Conservation (phyloP, 2,797 vertebrate species). For the Taenioides sp. region DNA sequence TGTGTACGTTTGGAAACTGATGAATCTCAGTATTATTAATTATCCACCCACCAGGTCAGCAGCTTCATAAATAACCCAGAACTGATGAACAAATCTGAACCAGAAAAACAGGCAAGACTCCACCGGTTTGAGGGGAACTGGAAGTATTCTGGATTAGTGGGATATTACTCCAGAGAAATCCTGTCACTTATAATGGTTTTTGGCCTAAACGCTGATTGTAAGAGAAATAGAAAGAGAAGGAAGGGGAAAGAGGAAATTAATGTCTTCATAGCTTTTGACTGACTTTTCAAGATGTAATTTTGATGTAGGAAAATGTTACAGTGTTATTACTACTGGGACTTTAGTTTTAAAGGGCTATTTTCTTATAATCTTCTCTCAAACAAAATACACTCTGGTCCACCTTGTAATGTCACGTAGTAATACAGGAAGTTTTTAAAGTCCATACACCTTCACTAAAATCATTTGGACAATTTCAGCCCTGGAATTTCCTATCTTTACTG, state of each 20-base stretch:
- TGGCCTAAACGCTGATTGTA: constrained; percentile 16
- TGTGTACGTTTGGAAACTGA: constrained; percentile 65
- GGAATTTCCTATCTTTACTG: too few species aligned
- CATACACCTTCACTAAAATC: too few species aligned
- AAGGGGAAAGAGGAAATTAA: constrained; percentile 17
- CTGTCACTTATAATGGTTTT: constrained; percentile 21
- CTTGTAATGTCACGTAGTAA: too few species aligned
- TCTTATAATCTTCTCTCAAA: too few species aligned
- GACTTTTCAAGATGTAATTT: background rate
- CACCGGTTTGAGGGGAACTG: constrained; percentile 33
- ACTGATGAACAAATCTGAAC: constrained; percentile 61
- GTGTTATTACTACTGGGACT: background rate
- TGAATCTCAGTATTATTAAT: constrained; percentile 78
- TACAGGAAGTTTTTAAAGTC: too few species aligned
- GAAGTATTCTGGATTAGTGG: constrained; percentile 33
- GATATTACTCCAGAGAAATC: constrained; percentile 17
- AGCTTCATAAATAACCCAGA: constrained; percentile 67
- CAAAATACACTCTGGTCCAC: too few species aligned
- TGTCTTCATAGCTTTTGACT: background rate
- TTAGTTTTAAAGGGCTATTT: too few species aligned
- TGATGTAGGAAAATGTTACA: background rate
- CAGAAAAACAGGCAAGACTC: constrained; percentile 57
- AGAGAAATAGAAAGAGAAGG: constrained; percentile 3
- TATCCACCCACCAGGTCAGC: constrained; percentile 57
- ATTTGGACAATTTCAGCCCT: too few species aligned